Percentiles rank a stretch among this genome's conserved stretches.
Conservation (phyloP, 64 coral and sea anemone species). For the Pocillopora damicornis region DNA sequence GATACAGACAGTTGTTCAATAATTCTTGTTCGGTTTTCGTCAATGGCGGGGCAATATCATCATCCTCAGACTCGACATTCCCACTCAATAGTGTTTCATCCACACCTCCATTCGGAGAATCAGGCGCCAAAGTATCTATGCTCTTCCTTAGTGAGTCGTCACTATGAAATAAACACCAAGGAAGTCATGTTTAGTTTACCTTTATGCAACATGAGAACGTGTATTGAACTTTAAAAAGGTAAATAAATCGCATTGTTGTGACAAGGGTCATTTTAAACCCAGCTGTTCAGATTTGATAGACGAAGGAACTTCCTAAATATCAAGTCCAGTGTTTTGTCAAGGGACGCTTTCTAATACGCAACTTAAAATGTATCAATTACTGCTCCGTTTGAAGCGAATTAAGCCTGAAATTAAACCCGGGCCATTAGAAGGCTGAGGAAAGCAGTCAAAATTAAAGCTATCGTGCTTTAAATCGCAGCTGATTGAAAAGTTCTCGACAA, state of each 20-base stretch:
- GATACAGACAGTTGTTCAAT: constrained; percentile 34
- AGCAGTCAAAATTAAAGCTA: not conserved
- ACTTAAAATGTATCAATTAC: too few relatives aligned
- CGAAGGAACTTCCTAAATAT: too few relatives aligned
- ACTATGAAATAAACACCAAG: constrained; percentile 27
- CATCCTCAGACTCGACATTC: constrained; percentile 1
- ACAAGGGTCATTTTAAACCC: constrained; percentile 24
- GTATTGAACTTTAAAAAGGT: constrained; percentile 16
- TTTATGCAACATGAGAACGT: constrained; percentile 17
- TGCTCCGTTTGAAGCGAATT: too few relatives aligned
- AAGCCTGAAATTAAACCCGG: too few relatives aligned
- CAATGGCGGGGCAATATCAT: constrained; percentile 16
- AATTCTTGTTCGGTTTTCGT: constrained; percentile 41
- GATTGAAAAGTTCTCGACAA: not conserved
- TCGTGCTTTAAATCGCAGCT: not conserved
- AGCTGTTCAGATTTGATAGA: constrained; percentile 15
- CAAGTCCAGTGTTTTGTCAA: not conserved
- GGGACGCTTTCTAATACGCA: not conserved
- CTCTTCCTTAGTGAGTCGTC: constrained; percentile 45
- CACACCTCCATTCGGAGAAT: not conserved
- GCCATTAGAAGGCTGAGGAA: not conserved
- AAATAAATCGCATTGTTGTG: constrained; percentile 10
- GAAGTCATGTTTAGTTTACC: constrained; percentile 31
- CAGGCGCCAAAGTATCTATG: constrained; percentile 31
- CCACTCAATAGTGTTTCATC: constrained; percentile 12